These are phyloP conservation scores for Salvelinus alpinus DNA, from an alignment of 2,113 vertebrate species.

Conservation along the genomic window DNA sequence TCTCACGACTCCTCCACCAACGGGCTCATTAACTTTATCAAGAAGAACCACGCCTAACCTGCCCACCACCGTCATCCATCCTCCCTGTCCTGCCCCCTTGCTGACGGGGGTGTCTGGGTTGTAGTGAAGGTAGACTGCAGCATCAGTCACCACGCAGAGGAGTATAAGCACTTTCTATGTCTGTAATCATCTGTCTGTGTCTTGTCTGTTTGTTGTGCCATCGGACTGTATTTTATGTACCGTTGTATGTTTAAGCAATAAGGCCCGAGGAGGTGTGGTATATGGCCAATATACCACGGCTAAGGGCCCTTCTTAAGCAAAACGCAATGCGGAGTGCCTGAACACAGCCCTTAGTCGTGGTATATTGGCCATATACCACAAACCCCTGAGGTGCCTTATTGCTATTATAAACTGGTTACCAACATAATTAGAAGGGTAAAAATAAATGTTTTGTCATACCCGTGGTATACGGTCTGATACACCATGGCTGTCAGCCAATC, in stretches of 20 bases:
- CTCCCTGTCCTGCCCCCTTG: not conserved
- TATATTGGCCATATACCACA: no score
- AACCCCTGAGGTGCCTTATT: no score
- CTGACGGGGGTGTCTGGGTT: conserved; percentile 19
- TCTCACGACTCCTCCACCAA: conserved; percentile 95
- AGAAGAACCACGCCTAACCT: conserved; percentile 80
- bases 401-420: no score
- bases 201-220: conserved; percentile 34
- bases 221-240: conserved; percentile 32
- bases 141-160: conserved; percentile 52
- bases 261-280: no score
- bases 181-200: conserved; percentile 65
- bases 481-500: no score
- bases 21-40: conserved; percentile 94
- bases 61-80: not conserved
- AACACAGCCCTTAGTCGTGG: no score
- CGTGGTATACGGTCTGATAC: no score
- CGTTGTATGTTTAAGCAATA: conserved; percentile 14
- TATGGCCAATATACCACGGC: no score
- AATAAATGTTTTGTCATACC: no score
- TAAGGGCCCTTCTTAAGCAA: no score
- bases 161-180: conserved; percentile 67
- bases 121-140: not conserved
- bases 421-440: no score
- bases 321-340: no score